A percentile compares a stretch with the other conserved stretches of the same genome.
Evolutionary conservation across 1,140 invertebrate species (phyloP).

Genomic region (Halyomorpha halys): DNA sequence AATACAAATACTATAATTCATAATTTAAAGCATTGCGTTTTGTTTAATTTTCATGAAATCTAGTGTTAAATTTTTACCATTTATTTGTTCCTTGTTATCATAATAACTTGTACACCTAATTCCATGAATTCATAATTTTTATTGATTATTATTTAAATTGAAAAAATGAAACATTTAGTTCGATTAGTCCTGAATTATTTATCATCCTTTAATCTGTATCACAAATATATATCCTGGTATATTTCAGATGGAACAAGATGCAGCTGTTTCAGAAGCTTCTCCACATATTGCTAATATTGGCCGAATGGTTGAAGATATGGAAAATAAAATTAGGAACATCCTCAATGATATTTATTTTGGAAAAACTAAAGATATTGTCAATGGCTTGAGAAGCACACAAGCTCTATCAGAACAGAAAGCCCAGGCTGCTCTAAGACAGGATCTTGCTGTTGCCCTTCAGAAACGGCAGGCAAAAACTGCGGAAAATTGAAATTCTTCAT

Average conservation of each 20-base stretch:
- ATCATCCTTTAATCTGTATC: no score
- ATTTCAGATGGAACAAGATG: constrained; percentile 76
- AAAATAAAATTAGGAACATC: constrained; percentile 97
- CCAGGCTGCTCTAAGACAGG: constrained; percentile 72
- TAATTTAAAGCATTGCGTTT: no score
- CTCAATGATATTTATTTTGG: constrained; percentile 99
- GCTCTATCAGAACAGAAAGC: constrained; percentile 71
- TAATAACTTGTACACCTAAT: no score
- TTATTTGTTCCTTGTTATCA: no score
- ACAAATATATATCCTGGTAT: no score
- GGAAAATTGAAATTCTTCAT: constrained; percentile 28
- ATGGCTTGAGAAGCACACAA: constrained; percentile 84
- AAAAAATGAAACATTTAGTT: no score
- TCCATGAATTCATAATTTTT: no score
- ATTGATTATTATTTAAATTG: no score
- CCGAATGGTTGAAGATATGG: constrained; percentile 93
- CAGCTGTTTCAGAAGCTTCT: constrained; percentile 75
- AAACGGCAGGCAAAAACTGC: constrained; percentile 52
- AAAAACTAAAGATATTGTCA: constrained; percentile 98
- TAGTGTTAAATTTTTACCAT: no score
- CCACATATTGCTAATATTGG: constrained; percentile 99
- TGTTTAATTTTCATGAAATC: no score
- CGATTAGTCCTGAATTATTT: no score
- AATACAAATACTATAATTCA: no score
- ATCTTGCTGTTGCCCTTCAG: constrained; percentile 71